Conservation (phyloP, 2,797 vertebrate genomes). For the Sebastes wilsoni region DNA sequence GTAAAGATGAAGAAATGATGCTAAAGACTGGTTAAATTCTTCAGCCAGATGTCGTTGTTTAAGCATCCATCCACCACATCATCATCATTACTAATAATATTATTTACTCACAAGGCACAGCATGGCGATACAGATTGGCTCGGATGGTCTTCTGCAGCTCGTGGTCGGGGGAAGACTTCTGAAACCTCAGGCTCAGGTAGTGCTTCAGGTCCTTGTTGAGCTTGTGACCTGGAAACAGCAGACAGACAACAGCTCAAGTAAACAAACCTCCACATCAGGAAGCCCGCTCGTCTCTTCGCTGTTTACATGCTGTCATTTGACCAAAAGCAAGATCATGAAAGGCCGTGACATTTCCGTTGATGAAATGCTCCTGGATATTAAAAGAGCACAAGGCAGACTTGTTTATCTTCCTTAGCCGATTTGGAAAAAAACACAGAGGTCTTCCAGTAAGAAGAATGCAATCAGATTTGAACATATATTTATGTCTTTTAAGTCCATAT, state of each 20-base stretch:
- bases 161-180: slow-evolving; percentile 93
- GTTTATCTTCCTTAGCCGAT: not conserved
- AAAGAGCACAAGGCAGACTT: not conserved
- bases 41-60: slow-evolving; percentile 12
- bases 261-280: slow-evolving; percentile 10
- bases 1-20: slow-evolving; percentile 19
- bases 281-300: not conserved
- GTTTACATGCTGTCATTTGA: slow-evolving; percentile 6
- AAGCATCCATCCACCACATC: not conserved
- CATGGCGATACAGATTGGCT: slow-evolving; percentile 94
- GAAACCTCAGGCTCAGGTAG: slow-evolving; percentile 94
- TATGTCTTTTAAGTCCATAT: not conserved
- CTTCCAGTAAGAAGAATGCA: not conserved
- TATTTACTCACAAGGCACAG: slow-evolving; percentile 95
- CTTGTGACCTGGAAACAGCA: slow-evolving; percentile 84
- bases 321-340: slow-evolving; percentile 5
- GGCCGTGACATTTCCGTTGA: slow-evolving; percentile 20
- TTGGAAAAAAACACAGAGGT: not conserved
- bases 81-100: not conserved
- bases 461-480: not conserved
- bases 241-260: slow-evolving; percentile 22
- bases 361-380: slow-evolving; percentile 11
- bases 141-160: slow-evolving; percentile 94
- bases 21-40: slow-evolving; percentile 11
- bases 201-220: slow-evolving; percentile 92